Percentiles rank a stretch among this genome's conserved stretches.
Evolutionary conservation across 2,888 invertebrate species (phyloP).

Genomic region (Crepidodera aurea): DNA sequence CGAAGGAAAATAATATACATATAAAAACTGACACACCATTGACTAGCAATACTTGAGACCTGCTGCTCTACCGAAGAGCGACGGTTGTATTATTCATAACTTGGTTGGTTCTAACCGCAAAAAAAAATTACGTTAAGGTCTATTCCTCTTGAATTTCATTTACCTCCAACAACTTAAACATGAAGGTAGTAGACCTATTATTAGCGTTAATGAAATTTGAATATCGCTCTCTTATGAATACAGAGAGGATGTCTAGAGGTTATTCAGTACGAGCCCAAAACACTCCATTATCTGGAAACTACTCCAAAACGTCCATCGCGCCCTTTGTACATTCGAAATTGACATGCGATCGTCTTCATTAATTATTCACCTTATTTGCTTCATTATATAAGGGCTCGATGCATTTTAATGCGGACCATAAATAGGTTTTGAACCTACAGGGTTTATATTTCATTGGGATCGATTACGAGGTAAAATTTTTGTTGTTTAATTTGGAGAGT

Average conservation of each 20-base stretch:
- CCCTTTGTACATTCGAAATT: constrained; percentile 40
- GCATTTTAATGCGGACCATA: constrained; percentile 42
- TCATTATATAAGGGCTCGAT: constrained; percentile 44
- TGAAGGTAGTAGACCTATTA: constrained; percentile 16
- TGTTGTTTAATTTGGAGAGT: too few species aligned
- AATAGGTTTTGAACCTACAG: constrained; percentile 34
- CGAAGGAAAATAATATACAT: too few species aligned
- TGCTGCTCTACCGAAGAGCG: too few species aligned
- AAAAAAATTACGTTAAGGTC: background rate
- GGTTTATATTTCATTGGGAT: too few species aligned
- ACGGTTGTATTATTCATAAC: too few species aligned
- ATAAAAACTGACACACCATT: too few species aligned
- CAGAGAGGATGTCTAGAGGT: constrained; percentile 20
- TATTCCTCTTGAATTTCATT: constrained; percentile 8
- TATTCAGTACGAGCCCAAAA: constrained; percentile 23
- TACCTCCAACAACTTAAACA: background rate
- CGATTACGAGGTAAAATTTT: too few species aligned
- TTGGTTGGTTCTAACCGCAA: too few species aligned
- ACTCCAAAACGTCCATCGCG: constrained; percentile 20
- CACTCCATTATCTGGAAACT: constrained; percentile 24
- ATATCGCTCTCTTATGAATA: constrained; percentile 24
- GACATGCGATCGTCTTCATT: constrained; percentile 50
- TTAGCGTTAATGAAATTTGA: constrained; percentile 24
- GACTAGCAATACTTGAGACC: too few species aligned
- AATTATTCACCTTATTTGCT: constrained; percentile 49